Conservation (phyloP, 2,797 vertebrate species). For the Pogoniulus pusillus region DNA sequence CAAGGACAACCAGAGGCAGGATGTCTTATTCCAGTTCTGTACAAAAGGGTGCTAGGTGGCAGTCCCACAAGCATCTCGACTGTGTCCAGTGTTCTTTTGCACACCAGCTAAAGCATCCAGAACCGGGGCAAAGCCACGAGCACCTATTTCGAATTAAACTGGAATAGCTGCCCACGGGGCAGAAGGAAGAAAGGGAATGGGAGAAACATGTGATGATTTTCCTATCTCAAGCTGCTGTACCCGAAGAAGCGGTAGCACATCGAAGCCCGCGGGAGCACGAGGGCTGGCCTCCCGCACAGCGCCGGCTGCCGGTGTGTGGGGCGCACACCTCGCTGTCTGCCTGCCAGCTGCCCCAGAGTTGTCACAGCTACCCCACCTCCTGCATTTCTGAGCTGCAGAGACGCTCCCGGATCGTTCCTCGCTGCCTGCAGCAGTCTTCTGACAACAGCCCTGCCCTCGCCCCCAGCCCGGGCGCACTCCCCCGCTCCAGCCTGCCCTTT, state of each 20-base stretch:
- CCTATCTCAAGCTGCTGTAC: neutral
- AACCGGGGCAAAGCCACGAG: neutral
- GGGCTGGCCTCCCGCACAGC: neutral
- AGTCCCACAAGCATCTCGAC: too few relatives aligned
- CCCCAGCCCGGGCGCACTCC: neutral
- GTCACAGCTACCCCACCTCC: fast-evolving
- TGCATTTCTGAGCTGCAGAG: fast-evolving
- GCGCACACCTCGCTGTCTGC: neutral
- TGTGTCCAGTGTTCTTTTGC: too few relatives aligned
- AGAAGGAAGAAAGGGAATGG: neutral
- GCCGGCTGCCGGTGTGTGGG: too few relatives aligned
- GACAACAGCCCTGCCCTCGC: neutral
- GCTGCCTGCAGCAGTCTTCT: neutral
- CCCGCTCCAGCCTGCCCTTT: neutral
- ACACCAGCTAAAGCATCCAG: too few relatives aligned
- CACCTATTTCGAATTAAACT: neutral
- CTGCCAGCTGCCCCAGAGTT: fast-evolving
- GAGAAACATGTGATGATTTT: neutral
- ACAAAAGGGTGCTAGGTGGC: too few relatives aligned
- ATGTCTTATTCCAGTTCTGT: too few relatives aligned
- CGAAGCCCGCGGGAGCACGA: neutral
- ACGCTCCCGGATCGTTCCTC: fast-evolving
- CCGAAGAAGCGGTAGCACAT: too few relatives aligned
- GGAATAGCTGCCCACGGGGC: neutral
- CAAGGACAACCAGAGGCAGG: too few relatives aligned